These are phyloP conservation scores for Ceuthmochares aereus DNA, from an alignment of 2,113 vertebrate species.

Conservation along the genomic window DNA sequence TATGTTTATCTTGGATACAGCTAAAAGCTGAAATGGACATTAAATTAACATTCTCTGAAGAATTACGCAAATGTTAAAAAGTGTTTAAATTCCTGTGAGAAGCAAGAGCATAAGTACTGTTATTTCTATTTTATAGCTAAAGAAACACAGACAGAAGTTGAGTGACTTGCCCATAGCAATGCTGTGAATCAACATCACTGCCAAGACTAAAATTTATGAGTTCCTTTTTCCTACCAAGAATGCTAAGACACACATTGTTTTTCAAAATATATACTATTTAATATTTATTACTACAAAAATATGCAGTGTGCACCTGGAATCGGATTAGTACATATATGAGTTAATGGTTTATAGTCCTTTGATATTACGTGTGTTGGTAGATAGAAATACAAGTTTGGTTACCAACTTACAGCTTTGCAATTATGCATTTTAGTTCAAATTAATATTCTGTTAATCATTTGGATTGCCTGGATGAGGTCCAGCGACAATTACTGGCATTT, in stretches of 20 bases:
- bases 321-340: slow-evolving; percentile 37
- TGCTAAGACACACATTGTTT: slow-evolving; percentile 5
- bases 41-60: slow-evolving; percentile 30
- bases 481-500: background rate
- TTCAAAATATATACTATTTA: slow-evolving; percentile 38
- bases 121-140: slow-evolving; percentile 50
- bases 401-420: background rate
- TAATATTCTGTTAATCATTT: background rate
- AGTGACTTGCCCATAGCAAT: slow-evolving; percentile 34
- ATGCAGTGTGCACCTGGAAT: slow-evolving; percentile 50
- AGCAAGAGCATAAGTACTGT: slow-evolving; percentile 26
- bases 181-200: background rate
- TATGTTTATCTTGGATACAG: background rate
- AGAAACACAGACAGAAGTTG: slow-evolving; percentile 42
- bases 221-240: slow-evolving; percentile 35
- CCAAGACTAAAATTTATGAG: slow-evolving; percentile 46
- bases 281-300: slow-evolving; percentile 54
- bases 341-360: slow-evolving; percentile 7
- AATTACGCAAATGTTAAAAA: slow-evolving; percentile 18
- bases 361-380: background rate
- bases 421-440: background rate
- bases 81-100: slow-evolving; percentile 33
- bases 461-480: background rate
- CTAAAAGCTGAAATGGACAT: slow-evolving; percentile 5
- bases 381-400: background rate